A percentile compares a stretch with the other conserved stretches of the same genome.
Conservation (phyloP, 2,888 invertebrate genomes). For the Deilephila elpenor region DNA sequence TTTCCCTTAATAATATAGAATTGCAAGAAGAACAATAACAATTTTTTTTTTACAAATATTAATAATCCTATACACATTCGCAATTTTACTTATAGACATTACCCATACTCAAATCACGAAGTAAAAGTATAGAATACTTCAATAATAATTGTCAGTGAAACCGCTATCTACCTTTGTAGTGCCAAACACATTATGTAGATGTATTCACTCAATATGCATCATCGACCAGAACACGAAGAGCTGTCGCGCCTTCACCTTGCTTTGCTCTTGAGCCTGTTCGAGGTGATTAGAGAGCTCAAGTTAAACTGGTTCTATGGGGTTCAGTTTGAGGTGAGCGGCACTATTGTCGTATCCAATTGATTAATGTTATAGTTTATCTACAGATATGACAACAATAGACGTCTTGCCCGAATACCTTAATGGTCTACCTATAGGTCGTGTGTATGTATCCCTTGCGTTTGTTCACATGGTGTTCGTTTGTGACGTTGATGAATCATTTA, state of each 20-base stretch:
- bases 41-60: no score
- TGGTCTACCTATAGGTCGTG: slow-evolving; percentile 75
- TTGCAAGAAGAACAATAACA: no score
- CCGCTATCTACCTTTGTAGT: slow-evolving; percentile 66
- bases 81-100: not conserved
- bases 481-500: slow-evolving; percentile 45
- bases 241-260: slow-evolving; percentile 35
- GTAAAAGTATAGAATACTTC: slow-evolving; percentile 18
- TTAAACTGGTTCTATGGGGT: slow-evolving; percentile 54
- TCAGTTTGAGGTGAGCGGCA: slow-evolving; percentile 72
- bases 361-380: slow-evolving; percentile 82
- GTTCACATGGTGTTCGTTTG: slow-evolving; percentile 66
- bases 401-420: slow-evolving; percentile 77
- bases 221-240: slow-evolving; percentile 48
- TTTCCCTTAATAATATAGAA: no score
- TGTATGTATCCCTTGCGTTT: slow-evolving; percentile 64
- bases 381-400: slow-evolving; percentile 81
- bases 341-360: slow-evolving; percentile 78
- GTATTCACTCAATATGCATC: slow-evolving; percentile 62
- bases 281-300: slow-evolving; percentile 44
- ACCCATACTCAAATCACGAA: slow-evolving; percentile 8
- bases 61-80: not conserved
- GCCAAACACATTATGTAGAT: slow-evolving; percentile 66
- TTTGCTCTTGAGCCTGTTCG: slow-evolving; percentile 35
- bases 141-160: slow-evolving; percentile 59